Percentiles rank a stretch among this genome's conserved stretches.
These are phyloP conservation scores for Agriotes lineatus DNA, from an alignment of 2,888 invertebrate species.

Conservation along the genomic window DNA sequence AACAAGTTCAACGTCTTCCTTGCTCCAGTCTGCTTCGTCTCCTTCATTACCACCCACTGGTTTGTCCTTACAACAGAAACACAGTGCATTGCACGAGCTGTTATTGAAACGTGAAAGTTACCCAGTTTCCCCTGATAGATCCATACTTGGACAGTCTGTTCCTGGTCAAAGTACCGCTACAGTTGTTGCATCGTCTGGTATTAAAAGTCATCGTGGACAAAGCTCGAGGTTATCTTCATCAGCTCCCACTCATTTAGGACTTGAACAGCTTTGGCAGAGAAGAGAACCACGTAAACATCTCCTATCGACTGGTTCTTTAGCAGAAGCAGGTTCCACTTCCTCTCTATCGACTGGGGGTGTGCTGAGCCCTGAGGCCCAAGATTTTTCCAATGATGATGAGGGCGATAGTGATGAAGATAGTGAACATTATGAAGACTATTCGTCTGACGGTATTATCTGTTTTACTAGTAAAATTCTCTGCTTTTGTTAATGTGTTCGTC, in stretches of 20 bases:
- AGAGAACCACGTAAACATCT: conserved; percentile 89
- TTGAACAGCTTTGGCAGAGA: conserved; percentile 88
- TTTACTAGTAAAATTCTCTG: too few relatives aligned
- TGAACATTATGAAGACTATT: conserved; percentile 88
- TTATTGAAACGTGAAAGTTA: conserved; percentile 76
- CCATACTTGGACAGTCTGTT: conserved; percentile 74
- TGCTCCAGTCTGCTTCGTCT: conserved; percentile 66
- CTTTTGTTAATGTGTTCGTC: too few relatives aligned
- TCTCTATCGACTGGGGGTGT: conserved; percentile 86
- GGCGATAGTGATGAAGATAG: conserved; percentile 88
- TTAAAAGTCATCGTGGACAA: conserved; percentile 52
- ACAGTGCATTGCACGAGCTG: conserved; percentile 74
- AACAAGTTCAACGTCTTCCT: conserved; percentile 72
- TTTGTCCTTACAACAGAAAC: conserved; percentile 58
- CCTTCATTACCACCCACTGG: conserved; percentile 57
- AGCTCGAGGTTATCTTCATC: conserved; percentile 84
- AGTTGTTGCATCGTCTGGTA: conserved; percentile 31
- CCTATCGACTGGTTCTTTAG: conserved; percentile 85
- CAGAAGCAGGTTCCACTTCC: conserved; percentile 87
- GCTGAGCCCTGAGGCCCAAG: conserved; percentile 84
- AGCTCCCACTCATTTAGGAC: conserved; percentile 86
- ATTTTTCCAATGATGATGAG: conserved; percentile 88
- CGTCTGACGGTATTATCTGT: conserved; percentile 76
- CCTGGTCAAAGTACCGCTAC: conserved; percentile 69
- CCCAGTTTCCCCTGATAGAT: conserved; percentile 68